Conservation (phyloP, 1,140 invertebrate species). For the Microplitis demolitor region DNA sequence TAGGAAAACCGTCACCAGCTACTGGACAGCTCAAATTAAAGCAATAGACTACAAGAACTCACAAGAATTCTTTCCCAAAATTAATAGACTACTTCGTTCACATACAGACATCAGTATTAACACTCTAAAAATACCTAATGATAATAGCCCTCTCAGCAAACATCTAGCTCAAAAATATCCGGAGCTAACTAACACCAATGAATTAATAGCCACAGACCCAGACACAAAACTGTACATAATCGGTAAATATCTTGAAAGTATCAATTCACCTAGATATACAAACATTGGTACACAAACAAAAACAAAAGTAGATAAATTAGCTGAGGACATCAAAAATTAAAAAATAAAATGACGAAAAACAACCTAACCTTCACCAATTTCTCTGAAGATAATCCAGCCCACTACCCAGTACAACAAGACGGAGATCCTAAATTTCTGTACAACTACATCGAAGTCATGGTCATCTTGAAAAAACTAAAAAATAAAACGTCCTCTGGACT, state of each 20-base stretch:
- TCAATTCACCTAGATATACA: conserved; percentile 2
- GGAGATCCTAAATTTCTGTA: not conserved
- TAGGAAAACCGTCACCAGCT: not conserved
- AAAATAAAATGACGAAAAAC: not conserved
- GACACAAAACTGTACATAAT: conserved; percentile 7
- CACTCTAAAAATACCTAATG: not conserved
- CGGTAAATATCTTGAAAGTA: conserved; percentile 1
- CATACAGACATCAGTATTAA: not conserved
- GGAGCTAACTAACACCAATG: not conserved
- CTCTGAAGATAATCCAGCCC: not conserved
- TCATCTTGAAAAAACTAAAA: not conserved
- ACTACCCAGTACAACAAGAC: not conserved
- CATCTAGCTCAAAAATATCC: not conserved
- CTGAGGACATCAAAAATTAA: not conserved
- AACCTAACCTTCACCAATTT: not conserved
- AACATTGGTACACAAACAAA: not conserved
- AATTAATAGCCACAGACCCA: not conserved
- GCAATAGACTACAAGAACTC: conserved; percentile 10
- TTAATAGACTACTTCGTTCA: conserved; percentile 1
- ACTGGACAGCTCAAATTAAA: conserved; percentile 5
- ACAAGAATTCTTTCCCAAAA: conserved; percentile 13
- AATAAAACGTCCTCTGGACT: conserved; percentile 23
- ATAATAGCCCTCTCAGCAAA: not conserved
- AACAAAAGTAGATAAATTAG: not conserved
- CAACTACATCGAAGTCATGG: not conserved